Conservation (phyloP, 2,113 vertebrate species). For the Forbesichthys agassizii region DNA sequence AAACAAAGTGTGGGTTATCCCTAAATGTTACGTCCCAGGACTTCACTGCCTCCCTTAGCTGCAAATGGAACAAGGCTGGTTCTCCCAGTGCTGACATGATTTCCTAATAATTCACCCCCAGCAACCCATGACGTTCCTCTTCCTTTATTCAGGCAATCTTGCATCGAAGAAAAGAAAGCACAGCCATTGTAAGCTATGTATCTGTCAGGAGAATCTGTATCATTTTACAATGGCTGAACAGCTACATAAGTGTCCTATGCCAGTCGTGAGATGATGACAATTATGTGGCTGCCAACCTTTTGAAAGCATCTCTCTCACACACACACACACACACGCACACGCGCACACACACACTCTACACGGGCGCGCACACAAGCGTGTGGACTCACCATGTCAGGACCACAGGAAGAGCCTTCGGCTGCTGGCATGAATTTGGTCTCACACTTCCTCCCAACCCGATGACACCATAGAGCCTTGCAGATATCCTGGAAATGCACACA, state of each 20-base stretch:
- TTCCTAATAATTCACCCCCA: conserved; percentile 8
- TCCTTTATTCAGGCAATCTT: not conserved
- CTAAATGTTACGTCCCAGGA: not conserved
- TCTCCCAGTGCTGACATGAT: conserved; percentile 18
- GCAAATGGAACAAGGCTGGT: conserved; percentile 16
- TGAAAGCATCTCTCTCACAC: not conserved
- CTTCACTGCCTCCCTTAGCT: conserved; percentile 9
- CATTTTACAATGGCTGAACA: conserved; percentile 14
- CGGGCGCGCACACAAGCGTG: not conserved
- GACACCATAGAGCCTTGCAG: conserved; percentile 93
- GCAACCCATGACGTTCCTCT: not conserved
- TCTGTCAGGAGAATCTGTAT: conserved; percentile 1
- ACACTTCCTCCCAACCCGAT: conserved; percentile 88
- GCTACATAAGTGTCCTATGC: conserved; percentile 15
- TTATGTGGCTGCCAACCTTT: conserved; percentile 15
- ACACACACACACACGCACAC: not conserved
- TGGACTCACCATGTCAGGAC: conserved; percentile 83
- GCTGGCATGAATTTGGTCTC: conserved; percentile 95
- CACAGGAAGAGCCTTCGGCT: conserved; percentile 87
- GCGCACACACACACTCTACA: not conserved
- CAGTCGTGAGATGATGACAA: conserved; percentile 43
- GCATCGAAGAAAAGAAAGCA: not conserved
- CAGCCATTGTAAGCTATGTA: too few relatives aligned
- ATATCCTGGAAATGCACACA: conserved; percentile 79
- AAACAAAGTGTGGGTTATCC: conserved; percentile 12